phyloP scores from a whole-genome alignment of 2,888 invertebrate genomes.

The Heteromurus nitidus region DNA sequence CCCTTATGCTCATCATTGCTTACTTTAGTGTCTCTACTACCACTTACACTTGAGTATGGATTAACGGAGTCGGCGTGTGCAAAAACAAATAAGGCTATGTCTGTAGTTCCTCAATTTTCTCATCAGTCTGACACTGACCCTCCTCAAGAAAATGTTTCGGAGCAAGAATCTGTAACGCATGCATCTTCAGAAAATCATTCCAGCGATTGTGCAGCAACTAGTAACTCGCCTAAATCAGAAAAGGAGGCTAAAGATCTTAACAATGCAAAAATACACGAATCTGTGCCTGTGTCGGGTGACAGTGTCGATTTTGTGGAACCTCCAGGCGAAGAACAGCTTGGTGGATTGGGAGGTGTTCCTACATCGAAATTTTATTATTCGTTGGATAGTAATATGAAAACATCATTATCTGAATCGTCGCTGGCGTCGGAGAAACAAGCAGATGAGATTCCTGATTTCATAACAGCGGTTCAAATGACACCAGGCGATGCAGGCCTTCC shows the following conservation, averaged over 20 bases:
- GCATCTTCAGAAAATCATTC: too few relatives aligned
- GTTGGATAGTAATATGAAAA: constrained; percentile 45
- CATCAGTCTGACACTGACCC: constrained; percentile 36
- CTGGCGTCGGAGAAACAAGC: constrained; percentile 56
- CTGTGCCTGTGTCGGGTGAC: constrained; percentile 9
- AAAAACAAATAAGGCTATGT: constrained; percentile 83
- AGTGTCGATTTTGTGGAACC: constrained; percentile 23
- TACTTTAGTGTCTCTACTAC: constrained; percentile 91
- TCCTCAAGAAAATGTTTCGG: constrained; percentile 16
- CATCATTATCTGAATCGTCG: constrained; percentile 43
- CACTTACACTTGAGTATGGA: constrained; percentile 90
- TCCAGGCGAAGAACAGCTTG: background rate
- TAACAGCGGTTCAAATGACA: constrained; percentile 80
- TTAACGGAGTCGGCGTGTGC: constrained; percentile 88
- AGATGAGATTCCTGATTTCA: constrained; percentile 71
- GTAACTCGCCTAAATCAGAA: background rate
- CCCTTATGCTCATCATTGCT: constrained; percentile 90
- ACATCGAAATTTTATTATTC: constrained; percentile 49
- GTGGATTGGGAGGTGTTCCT: background rate
- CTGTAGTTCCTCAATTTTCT: constrained; percentile 83
- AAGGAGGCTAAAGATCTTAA: constrained; percentile 59
- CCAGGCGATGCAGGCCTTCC: constrained; percentile 90
- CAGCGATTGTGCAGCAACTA: too few relatives aligned
- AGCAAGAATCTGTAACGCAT: too few relatives aligned
- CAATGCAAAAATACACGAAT: constrained; percentile 61